Conservation (phyloP, 2,888 invertebrate genomes). For the Alloscopus bannaensis region DNA sequence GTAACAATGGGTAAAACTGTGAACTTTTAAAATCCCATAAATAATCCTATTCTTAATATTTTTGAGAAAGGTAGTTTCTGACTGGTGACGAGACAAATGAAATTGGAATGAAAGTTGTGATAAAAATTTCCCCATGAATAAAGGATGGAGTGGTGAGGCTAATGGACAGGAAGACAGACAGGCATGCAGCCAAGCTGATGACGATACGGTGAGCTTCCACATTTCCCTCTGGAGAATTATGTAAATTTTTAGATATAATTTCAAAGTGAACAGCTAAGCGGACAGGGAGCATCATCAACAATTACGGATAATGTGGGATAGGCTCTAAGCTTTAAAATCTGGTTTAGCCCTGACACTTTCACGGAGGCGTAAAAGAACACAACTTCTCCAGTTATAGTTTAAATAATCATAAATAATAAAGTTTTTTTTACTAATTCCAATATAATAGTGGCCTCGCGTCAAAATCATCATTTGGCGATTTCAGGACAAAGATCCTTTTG, state of each 20-base stretch:
- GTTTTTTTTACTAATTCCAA: conserved; percentile 26
- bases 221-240: not conserved
- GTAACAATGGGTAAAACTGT: conserved; percentile 52
- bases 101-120: conserved; percentile 37
- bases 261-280: conserved; percentile 1
- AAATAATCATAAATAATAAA: not conserved
- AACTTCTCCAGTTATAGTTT: not conserved
- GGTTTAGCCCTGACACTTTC: conserved; percentile 55
- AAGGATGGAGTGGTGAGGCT: conserved; percentile 18
- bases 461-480: conserved; percentile 51
- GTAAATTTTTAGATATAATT: conserved; percentile 12
- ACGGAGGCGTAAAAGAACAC: conserved; percentile 30
- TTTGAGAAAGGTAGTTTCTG: conserved; percentile 14
- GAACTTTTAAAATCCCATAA: conserved; percentile 60
- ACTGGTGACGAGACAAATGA: conserved; percentile 8
- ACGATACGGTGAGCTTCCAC: conserved; percentile 24
- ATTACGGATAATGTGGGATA: not conserved
- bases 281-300: not conserved
- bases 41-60: conserved; percentile 44
- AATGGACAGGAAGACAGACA: conserved; percentile 57
- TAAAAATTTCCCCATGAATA: conserved; percentile 39
- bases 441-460: conserved; percentile 42
- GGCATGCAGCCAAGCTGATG: conserved; percentile 22
- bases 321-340: conserved; percentile 32
- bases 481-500: conserved; percentile 39